These are phyloP conservation scores for Gymnocypris eckloni DNA, from an alignment of 2,797 vertebrate genomes.

Conservation along the genomic window DNA sequence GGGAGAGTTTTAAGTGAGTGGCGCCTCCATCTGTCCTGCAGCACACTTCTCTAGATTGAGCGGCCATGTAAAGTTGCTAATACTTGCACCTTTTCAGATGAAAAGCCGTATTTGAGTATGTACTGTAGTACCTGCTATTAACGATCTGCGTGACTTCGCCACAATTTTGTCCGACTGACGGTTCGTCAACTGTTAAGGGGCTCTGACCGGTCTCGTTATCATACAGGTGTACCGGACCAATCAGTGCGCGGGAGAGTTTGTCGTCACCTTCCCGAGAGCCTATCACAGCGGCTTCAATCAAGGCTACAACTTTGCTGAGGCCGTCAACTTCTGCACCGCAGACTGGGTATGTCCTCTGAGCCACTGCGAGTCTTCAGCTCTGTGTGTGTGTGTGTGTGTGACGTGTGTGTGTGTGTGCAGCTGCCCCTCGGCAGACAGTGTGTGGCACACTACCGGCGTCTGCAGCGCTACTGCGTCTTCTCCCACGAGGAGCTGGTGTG, in stretches of 20 bases:
- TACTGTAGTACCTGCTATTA: no score
- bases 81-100: no score
- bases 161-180: no score
- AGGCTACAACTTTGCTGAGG: slow-evolving; percentile 99
- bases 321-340: slow-evolving; percentile 99
- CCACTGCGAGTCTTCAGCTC: not conserved
- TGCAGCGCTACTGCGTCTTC: slow-evolving; percentile 96
- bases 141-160: no score
- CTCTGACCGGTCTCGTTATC: not conserved
- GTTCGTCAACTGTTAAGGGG: no score
- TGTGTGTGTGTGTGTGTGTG: not conserved
- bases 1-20: no score
- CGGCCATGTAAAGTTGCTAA: no score
- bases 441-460: slow-evolving; percentile 92
- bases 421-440: slow-evolving; percentile 95
- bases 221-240: slow-evolving; percentile 95
- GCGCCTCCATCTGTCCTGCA: no score
- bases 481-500: slow-evolving; percentile 98
- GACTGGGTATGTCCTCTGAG: slow-evolving; percentile 86
- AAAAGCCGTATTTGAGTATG: no score
- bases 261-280: slow-evolving; percentile 96
- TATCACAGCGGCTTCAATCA: slow-evolving; percentile 99
- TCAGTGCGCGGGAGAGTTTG: slow-evolving; percentile 98
- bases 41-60: no score
- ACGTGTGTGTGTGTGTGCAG: slow-evolving; percentile 67